phyloP scores from a whole-genome alignment of 2,113 vertebrate species.

The Oryzias javanicus region DNA sequence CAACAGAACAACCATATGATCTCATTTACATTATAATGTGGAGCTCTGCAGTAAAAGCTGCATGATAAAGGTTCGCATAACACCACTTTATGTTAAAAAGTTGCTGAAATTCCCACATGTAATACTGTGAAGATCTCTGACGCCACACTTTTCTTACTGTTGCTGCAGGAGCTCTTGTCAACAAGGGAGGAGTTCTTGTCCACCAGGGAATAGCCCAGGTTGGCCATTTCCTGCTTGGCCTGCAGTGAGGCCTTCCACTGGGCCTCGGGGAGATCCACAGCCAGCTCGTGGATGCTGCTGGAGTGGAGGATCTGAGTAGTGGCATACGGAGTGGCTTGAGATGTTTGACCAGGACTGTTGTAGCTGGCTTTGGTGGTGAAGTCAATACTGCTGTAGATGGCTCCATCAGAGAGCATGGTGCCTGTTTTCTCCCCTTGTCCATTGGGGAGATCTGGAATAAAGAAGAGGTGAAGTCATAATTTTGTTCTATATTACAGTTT shows the following conservation, averaged over 20 bases:
- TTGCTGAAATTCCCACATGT: constrained; percentile 14
- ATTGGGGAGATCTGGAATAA: constrained; percentile 82
- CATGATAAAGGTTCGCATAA: constrained; percentile 4
- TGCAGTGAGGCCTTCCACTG: constrained; percentile 97
- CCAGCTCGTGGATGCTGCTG: constrained; percentile 96
- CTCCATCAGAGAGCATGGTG: constrained; percentile 97
- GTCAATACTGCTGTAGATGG: constrained; percentile 99
- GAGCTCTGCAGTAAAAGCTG: constrained; percentile 9
- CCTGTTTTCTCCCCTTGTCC: constrained; percentile 92
- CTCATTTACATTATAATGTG: background rate
- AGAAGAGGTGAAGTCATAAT: background rate
- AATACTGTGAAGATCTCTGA: background rate
- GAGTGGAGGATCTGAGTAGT: constrained; percentile 98
- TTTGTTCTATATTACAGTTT: too few relatives aligned
- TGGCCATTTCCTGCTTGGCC: constrained; percentile 94
- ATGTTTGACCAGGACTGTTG: constrained; percentile 92
- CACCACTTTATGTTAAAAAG: background rate
- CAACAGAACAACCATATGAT: constrained; percentile 2
- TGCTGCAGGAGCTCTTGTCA: constrained; percentile 97
- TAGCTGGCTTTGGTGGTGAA: constrained; percentile 96
- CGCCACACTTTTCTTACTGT: constrained; percentile 80
- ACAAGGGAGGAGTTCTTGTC: constrained; percentile 94
- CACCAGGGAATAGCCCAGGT: constrained; percentile 92
- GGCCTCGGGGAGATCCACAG: constrained; percentile 92
- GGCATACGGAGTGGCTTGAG: constrained; percentile 94